Conservation (phyloP, 2,888 invertebrate species). For the Agrochola lychnidis region DNA sequence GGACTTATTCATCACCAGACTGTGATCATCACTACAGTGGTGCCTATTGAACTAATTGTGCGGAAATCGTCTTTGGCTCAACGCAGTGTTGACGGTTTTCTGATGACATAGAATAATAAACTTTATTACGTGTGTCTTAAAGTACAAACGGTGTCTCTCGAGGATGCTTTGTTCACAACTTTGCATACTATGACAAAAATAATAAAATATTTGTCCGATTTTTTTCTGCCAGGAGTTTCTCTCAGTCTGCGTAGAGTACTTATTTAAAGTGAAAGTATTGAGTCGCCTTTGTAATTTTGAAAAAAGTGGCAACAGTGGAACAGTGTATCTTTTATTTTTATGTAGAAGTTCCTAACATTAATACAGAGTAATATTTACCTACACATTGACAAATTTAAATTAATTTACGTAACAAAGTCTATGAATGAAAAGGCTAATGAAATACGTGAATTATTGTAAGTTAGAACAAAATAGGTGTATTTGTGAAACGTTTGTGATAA, state of each 20-base stretch:
- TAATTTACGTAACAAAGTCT: background rate
- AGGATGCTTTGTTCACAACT: background rate
- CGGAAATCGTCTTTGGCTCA: background rate
- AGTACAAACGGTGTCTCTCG: background rate
- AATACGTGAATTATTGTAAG: conserved; percentile 13
- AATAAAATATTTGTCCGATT: background rate
- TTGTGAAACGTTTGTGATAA: conserved; percentile 51
- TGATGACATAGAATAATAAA: background rate
- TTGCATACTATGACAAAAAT: background rate
- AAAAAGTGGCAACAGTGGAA: background rate
- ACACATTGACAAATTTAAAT: background rate
- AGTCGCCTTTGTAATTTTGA: background rate
- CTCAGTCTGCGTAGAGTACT: background rate
- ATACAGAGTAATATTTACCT: conserved; percentile 1
- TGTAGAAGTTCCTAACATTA: background rate
- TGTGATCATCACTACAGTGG: conserved; percentile 15
- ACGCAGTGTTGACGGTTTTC: background rate
- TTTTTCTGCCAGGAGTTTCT: background rate
- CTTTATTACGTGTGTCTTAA: background rate
- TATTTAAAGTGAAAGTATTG: background rate
- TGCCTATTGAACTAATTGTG: background rate
- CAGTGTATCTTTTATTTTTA: background rate
- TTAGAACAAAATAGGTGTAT: conserved; percentile 18
- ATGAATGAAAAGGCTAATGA: background rate
- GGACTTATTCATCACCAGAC: conserved; percentile 72